phyloP scores from a whole-genome alignment of 2,113 vertebrate genomes.

The Columba janthina region DNA sequence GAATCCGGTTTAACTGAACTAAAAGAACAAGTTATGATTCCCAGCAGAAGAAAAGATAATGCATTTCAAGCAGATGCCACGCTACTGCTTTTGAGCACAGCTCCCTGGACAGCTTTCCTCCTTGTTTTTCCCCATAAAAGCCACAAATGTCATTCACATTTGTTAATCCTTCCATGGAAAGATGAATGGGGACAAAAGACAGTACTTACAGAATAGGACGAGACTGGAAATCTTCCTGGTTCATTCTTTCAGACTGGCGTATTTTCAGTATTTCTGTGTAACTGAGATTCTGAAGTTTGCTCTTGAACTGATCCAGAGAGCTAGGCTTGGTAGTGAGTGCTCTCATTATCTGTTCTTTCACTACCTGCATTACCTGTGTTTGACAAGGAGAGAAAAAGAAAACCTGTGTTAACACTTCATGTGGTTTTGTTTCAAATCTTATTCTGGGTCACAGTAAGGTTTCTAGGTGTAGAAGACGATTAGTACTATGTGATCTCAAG shows the following conservation, averaged over 20 bases:
- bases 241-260: conserved; percentile 99
- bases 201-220: conserved; percentile 94
- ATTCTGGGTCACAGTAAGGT: neutral
- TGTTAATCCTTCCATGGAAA: neutral
- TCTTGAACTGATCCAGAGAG: conserved; percentile 99
- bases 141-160: neutral
- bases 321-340: conserved; percentile 97
- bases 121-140: neutral
- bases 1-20: neutral
- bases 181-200: neutral
- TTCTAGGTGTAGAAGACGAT: neutral
- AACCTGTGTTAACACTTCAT: neutral
- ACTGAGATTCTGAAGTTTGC: conserved; percentile 97
- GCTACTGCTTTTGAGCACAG: neutral
- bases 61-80: neutral
- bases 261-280: conserved; percentile 99
- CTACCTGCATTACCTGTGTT: conserved; percentile 97
- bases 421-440: neutral
- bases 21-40: neutral
- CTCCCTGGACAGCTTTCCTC: neutral
- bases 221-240: conserved; percentile 99
- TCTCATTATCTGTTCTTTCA: conserved; percentile 99
- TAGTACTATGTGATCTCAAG: neutral
- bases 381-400: conserved; percentile 36
- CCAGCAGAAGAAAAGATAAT: neutral